These are phyloP conservation scores for Haliclystus octoradiatus DNA, from an alignment of 30 jellyfish, hydroid and myxozoan genomes.

Conservation along the genomic window DNA sequence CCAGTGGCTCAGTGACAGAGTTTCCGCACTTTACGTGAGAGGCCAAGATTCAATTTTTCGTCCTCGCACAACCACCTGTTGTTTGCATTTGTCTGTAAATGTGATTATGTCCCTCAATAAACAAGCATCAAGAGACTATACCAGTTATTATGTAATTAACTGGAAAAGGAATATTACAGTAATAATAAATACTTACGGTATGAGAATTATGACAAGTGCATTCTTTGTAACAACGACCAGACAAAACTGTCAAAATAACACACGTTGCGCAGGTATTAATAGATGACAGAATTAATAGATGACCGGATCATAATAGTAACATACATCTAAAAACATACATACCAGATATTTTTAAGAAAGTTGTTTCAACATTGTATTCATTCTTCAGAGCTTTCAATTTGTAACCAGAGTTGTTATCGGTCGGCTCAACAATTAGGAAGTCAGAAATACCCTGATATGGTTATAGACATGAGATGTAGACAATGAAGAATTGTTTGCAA, in stretches of 20 bases:
- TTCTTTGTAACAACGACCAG: slow-evolving; percentile 58
- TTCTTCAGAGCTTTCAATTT: slow-evolving; percentile 52
- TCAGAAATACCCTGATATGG: slow-evolving; percentile 65
- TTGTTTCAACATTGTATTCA: slow-evolving; percentile 73
- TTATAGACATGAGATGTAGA: not conserved
- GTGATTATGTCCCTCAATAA: too few relatives aligned
- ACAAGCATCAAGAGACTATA: too few relatives aligned
- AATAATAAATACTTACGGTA: slow-evolving; percentile 54
- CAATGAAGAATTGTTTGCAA: too few relatives aligned
- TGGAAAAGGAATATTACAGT: too few relatives aligned
- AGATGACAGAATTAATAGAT: too few relatives aligned
- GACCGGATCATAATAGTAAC: too few relatives aligned
- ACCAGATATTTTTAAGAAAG: slow-evolving; percentile 90
- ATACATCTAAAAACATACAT: too few relatives aligned
- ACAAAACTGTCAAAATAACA: slow-evolving; percentile 31
- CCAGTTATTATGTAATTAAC: too few relatives aligned
- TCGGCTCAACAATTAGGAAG: slow-evolving; percentile 47
- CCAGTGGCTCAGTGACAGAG: too few relatives aligned
- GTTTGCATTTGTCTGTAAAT: not conserved
- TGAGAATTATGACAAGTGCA: slow-evolving; percentile 47
- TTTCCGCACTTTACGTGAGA: too few relatives aligned
- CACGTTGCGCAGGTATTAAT: too few relatives aligned
- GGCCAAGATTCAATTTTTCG: too few relatives aligned
- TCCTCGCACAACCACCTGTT: not conserved
- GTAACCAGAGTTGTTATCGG: not conserved